Evolutionary conservation across 1,140 invertebrate genomes (phyloP).

Genomic region (Teleogryllus occipitalis): DNA sequence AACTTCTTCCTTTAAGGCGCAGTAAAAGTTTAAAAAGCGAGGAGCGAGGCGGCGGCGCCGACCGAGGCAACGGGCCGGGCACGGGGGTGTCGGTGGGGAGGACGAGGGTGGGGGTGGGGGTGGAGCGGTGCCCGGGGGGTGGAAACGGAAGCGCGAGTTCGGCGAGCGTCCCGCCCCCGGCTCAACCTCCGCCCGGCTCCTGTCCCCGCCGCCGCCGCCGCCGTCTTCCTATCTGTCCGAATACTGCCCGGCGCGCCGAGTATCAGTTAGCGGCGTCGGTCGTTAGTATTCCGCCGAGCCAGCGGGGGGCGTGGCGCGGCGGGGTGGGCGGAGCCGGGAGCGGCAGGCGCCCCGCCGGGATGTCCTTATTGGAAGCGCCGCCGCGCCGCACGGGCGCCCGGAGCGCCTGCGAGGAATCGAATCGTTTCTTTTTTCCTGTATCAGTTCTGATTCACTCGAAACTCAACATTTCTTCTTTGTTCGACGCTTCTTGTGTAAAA

Average conservation of each 20-base stretch:
- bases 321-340: background rate
- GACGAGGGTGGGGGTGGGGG: too few species aligned
- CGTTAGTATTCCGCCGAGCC: background rate
- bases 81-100: too few species aligned
- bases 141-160: background rate
- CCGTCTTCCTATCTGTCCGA: background rate
- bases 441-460: too few species aligned
- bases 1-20: constrained; percentile 3
- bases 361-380: background rate
- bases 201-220: too few species aligned
- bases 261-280: background rate
- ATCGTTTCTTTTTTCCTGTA: too few species aligned
- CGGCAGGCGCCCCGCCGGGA: background rate
- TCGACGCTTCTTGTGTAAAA: too few species aligned
- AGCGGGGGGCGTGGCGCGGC: background rate
- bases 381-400: too few species aligned
- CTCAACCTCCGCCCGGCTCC: too few species aligned
- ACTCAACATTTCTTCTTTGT: too few species aligned
- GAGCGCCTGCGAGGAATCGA: background rate
- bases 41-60: background rate
- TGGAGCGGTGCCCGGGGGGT: too few species aligned
- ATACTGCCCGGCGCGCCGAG: background rate
- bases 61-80: too few species aligned
- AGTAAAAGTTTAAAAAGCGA: constrained; percentile 5
- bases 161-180: too few species aligned